Base-by-base conservation (phyloP, 2,888 invertebrate species). In the Pegoplata infirma region DNA sequence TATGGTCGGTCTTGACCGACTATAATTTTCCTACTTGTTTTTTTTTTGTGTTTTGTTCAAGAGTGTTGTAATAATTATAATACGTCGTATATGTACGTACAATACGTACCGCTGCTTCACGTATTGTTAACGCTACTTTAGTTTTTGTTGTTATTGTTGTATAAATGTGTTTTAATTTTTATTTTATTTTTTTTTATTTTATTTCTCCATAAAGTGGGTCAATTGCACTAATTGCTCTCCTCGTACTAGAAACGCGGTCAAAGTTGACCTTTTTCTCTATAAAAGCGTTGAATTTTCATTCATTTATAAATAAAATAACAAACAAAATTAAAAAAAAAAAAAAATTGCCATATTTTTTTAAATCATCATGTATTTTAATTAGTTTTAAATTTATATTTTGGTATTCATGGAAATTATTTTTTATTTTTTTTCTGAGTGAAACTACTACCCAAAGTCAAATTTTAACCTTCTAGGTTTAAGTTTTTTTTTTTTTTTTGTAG, bases 211-310 rank as follows among this genome's bases (percentile, higher is more conserved):
- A 63, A 78, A 79, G 71, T 79, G 79, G 79, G 79, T 79, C 79
- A 79, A 79, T 79, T 79, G 79, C 71, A 72, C 71, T 79, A 79
- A 79, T 79, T 79, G 79, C 79, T 79, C 79, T 79, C 79, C 79
- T 79, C 79, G 79, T 79, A 72, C 79, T 79, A 79, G 79, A 79
- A 79, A 79, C 71, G 71, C 75, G 75, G 75, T 75, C 79, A 79
- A 72, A 79, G 75, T 79, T 79, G 79, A 79, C 79, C 79, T 79
- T 79, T 79, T 79, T 79, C 79, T 75, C 79, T 79, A 79, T 63
- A 71, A 79, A 74, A 79, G 79, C 79, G 71, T 79, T 79, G 75
- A 75, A 71, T 79, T 76, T 79, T 79, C 75, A 79, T 79, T 79
- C 74, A 79, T 25, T 66, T 51, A 58, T 71, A 28, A 51, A 28